These are phyloP conservation scores for Dicentrarchus labrax DNA, from an alignment of 2,113 vertebrate species.

Conservation along the genomic window DNA sequence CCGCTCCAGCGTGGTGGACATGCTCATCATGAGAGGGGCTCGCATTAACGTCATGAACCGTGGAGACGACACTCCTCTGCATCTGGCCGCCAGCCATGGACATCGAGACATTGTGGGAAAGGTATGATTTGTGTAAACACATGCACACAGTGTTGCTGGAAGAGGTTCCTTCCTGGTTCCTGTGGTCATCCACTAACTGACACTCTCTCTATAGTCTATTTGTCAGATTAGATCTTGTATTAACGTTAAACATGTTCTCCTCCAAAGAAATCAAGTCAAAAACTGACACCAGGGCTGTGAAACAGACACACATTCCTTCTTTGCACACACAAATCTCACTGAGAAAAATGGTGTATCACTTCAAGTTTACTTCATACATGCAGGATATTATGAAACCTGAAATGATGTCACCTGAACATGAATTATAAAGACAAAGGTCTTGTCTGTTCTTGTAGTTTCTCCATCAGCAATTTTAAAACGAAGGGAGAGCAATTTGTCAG, in stretches of 20 bases:
- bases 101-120: constrained; percentile 96
- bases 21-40: constrained; percentile 98
- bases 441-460: constrained; percentile 64
- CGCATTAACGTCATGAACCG: constrained; percentile 99
- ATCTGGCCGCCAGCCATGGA: constrained; percentile 95
- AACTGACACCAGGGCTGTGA: background rate
- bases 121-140: constrained; percentile 80
- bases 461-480: constrained; percentile 13
- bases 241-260: background rate
- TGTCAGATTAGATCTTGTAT: background rate
- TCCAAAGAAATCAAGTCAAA: background rate
- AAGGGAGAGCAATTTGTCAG: background rate
- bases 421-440: constrained; percentile 10
- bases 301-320: background rate
- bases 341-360: background rate
- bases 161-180: background rate
- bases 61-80: constrained; percentile 94
- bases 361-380: constrained; percentile 24
- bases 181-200: background rate
- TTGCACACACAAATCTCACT: background rate
- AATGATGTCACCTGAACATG: constrained; percentile 35
- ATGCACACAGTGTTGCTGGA: background rate
- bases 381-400: constrained; percentile 57
- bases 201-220: background rate
- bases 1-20: constrained; percentile 94